A percentile compares a stretch with the other conserved stretches of the same genome.
phyloP scores from a whole-genome alignment of 2,113 vertebrate genomes.

The Oreochromis aureus region DNA sequence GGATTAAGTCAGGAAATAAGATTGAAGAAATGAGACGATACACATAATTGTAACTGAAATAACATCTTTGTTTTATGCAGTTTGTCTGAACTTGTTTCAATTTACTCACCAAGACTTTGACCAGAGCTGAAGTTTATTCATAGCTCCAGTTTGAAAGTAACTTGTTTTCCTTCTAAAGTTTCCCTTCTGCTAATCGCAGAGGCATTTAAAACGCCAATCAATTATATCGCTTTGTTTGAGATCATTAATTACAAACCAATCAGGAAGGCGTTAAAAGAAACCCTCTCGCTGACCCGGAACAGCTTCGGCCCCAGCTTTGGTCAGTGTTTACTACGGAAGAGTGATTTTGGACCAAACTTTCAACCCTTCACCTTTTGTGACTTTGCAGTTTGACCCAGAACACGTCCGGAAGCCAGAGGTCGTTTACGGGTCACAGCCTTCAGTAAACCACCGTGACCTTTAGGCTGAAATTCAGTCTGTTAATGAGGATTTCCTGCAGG shows the following conservation, averaged over 20 bases:
- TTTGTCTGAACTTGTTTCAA: constrained; percentile 26
- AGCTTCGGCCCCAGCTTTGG: background rate
- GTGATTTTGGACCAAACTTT: background rate
- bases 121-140: background rate
- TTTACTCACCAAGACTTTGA: background rate
- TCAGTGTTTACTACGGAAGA: background rate
- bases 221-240: constrained; percentile 34
- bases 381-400: background rate
- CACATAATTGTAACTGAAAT: background rate
- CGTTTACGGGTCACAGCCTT: background rate
- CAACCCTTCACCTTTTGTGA: background rate
- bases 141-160: background rate
- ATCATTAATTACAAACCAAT: constrained; percentile 45
- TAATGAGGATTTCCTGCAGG: background rate
- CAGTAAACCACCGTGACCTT: background rate
- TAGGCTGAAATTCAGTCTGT: background rate
- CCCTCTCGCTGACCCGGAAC: constrained; percentile 11
- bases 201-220: background rate
- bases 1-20: constrained; percentile 43
- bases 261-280: background rate
- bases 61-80: background rate
- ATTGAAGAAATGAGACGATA: constrained; percentile 4
- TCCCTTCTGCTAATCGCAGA: background rate
- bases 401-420: background rate
- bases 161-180: background rate